Evolutionary conservation across 2,888 invertebrate species (phyloP).

Genomic region (Brassicogethes aeneus): DNA sequence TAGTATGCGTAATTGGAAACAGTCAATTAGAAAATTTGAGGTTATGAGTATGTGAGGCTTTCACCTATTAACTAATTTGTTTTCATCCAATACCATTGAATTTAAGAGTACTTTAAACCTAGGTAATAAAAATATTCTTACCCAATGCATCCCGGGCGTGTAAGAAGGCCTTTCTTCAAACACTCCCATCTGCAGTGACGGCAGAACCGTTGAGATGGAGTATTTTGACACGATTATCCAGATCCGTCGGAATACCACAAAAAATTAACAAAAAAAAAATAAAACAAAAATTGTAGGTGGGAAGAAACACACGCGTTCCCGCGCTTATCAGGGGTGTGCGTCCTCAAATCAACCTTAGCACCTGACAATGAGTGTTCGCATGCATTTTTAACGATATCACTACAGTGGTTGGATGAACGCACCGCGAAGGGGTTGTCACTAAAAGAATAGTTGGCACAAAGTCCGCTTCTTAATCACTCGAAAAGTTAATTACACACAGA

Average conservation of each 20-base stretch:
- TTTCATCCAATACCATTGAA: too few relatives aligned
- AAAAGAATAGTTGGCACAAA: too few relatives aligned
- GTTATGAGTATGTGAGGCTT: too few relatives aligned
- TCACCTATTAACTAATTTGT: too few relatives aligned
- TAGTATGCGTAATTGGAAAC: too few relatives aligned
- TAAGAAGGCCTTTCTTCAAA: conserved; percentile 71
- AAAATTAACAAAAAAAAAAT: conserved; percentile 38
- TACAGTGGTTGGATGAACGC: not conserved
- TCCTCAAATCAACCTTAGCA: not conserved
- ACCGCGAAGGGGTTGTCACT: not conserved
- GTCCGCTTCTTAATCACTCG: too few relatives aligned
- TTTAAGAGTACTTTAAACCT: too few relatives aligned
- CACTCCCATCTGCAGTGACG: conserved; percentile 79
- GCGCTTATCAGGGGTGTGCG: too few relatives aligned
- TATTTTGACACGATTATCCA: conserved; percentile 25
- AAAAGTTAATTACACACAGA: conserved; percentile 12
- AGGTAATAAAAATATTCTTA: conserved; percentile 41
- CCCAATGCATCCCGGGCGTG: conserved; percentile 88
- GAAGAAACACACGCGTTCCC: conserved; percentile 2
- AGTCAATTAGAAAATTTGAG: too few relatives aligned
- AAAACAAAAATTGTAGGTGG: conserved; percentile 8
- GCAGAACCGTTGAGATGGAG: conserved; percentile 30
- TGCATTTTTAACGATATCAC: not conserved
- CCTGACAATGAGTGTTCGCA: not conserved
- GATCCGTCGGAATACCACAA: conserved; percentile 38